phyloP scores from a whole-genome alignment of 2,888 invertebrate genomes.

The Pristionchus fissidentatus region DNA sequence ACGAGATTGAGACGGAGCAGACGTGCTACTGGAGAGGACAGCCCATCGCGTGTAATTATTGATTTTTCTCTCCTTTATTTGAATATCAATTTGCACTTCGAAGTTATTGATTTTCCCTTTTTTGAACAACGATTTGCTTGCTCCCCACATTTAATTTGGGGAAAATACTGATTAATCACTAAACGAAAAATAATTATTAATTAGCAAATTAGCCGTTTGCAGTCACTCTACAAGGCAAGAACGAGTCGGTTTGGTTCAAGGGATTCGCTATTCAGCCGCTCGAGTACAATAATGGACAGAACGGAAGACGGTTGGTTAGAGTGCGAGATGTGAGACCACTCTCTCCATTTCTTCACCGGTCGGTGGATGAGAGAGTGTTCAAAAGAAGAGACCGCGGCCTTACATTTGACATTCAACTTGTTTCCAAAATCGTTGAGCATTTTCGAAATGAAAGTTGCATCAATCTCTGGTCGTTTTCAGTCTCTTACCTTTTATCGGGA shows the following conservation, averaged over 20 bases:
- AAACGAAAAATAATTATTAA: not conserved
- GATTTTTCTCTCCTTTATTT: not conserved
- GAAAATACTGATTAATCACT: not conserved
- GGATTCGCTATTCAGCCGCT: slow-evolving; percentile 73
- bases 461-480: no score
- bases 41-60: slow-evolving; percentile 70
- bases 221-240: slow-evolving; percentile 71
- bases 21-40: slow-evolving; percentile 72
- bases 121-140: not conserved
- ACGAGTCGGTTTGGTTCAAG: slow-evolving; percentile 70
- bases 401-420: no score
- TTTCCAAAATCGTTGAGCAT: no score
- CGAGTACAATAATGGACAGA: slow-evolving; percentile 67
- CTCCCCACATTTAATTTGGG: not conserved
- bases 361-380: no score
- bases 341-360: not conserved
- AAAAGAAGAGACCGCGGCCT: no score
- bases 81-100: no score
- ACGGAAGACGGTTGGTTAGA: no score
- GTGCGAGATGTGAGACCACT: slow-evolving; percentile 56
- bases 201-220: slow-evolving; percentile 48
- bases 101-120: not conserved
- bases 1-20: slow-evolving; percentile 69
- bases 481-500: not conserved
- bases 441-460: no score